Evolutionary conservation across 2,797 vertebrate genomes (phyloP), one percentile per base, ranked within the genome.

Genomic region (Oreochromis grahami): DNA sequence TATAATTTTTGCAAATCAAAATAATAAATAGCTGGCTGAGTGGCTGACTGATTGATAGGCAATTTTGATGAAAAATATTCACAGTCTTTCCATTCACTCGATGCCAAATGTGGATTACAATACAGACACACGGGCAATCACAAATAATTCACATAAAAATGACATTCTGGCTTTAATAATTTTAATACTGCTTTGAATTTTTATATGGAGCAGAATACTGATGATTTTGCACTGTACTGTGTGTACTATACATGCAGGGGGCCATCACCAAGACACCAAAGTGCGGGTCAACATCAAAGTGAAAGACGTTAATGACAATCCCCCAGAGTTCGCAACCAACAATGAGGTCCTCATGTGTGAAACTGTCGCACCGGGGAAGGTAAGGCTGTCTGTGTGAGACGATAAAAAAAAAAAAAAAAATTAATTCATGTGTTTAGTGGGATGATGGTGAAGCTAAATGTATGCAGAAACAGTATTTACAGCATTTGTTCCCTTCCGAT

Each of bases 311-410:
- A 99, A 99, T 0, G 98, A 99, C 94, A 99, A 99, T 0, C 86
- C 97, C 17, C 98, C 98, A 36, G 98, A 97, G 89, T 98, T 99
- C 50, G 97, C 97, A 0, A 95, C 95, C 4, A 96, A 97, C 81
- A 97, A 98, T 2, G 98, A 99, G 92, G 97, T 98, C 11, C 96
- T 97, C 13, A 97, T 99, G 91, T 99, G 98, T 95, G 98, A 99
- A 93, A 98, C 96, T 10, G 96, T 97, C 5, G 89, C 93, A 10
- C 97, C 95, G 7, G 98, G 97, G 55, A 98, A 98, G 97, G 98
- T 99, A 96, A 2, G 80, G 68, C 4, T 3, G 24, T 68, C 36
- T 52, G 48, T 58, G 11, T 24, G 36, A 79, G 24, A 17, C 51
- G 2, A 13, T 13, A 4, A 2, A 0, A 26, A 26, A 26, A 26